Evolutionary conservation across 2,797 vertebrate genomes (phyloP), one percentile per base, ranked within the genome.

Genomic region (Platalea minor): DNA sequence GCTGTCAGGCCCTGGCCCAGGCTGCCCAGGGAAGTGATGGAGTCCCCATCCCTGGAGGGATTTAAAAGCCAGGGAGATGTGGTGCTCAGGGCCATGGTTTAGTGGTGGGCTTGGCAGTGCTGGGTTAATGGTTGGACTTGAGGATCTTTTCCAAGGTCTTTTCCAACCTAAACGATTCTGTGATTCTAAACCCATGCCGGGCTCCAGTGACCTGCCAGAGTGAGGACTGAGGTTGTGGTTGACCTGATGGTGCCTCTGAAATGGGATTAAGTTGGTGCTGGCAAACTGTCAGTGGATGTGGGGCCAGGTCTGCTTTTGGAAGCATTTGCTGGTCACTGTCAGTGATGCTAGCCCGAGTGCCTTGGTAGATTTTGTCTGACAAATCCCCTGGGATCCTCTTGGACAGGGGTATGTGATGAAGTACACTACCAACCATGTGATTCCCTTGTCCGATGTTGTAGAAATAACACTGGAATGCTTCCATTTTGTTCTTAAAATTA

Each of bases 271-370:
- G 13, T 8, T 23, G 35, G 13, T 24, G 60, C 67, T 50, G 65
- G 24, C 8, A 21, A 29, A 0, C 31, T n/a, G 37, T 7, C 25
- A 7, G 59, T 1, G 45, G 39, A 0, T 18, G 69, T 4, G n/a
- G 70, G 43, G 26, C 56, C 35, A 2, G 33, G 9, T 5, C 15
- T 0, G 2, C 29, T 59, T 26, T 20, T 53, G 45, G n/a, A 65
- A 54, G 65, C 7, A 5, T 24, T 53, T 23, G 2, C n/a, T 8
- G 3, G 33, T 23, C 13, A 0, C 45, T 16, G 11, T 9, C 7
- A 2, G 46, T 14, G 2, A 0, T 59, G 67, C 24, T 11, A 9
- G 13, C 10, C 21, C 11, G 0, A 19, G 16, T 3, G 11, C 12
- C 41, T 19, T 11, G 53, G 53, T 18, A 18, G 53, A 31, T 54